Base-by-base conservation (phyloP, 2,797 vertebrate species). In the Siniperca obscura region DNA sequence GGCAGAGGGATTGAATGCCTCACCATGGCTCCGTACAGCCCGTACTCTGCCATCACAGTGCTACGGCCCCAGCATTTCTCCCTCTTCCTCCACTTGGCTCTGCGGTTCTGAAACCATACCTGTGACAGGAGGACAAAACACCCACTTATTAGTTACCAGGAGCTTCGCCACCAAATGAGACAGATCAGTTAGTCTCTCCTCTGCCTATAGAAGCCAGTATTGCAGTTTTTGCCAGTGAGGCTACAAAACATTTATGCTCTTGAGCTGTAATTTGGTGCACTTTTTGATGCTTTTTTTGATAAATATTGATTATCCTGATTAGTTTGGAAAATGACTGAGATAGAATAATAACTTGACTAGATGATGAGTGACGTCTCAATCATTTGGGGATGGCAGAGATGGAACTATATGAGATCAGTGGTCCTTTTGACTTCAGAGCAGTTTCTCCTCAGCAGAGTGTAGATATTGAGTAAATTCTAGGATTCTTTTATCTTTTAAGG, bases 71-170 rank as follows among this genome's bases (percentile, higher is more conserved):
- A 99, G 90, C 98, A 99, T 83, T 99, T 99, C 94, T 99, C 98
- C 38, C 98, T 95, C 94, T 99, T 99, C 93, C 98, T 97, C 98
- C 98, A 99, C 78, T 99, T 99, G 88, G 98, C 98, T 65, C 98
- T 94, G 59, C 98, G 97, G 90, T 99, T 99, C 96, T 99, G 98
- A 94, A 99, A 99, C 98, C 98, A 99, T 30, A 99, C 98, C 98
- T 99, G 92, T 7, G 27, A 30, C 30, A 56, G 30, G 25, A 60
- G 44, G 65, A 68, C 42, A 57, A 25, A 27, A 40, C 25, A 7
- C 7, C 14, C 36, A 4, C 36, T 30, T 22, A 53, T 71, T 4
- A 60, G 53, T 13, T 4, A 50, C 6, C 6, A 5, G 3, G 30
- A 61, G 3, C n/a, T 27, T 17, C 13, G 56, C 21, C 19, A 10